Evolutionary conservation across 1,140 invertebrate genomes (phyloP).

Genomic region (Lethocerus indicus): DNA sequence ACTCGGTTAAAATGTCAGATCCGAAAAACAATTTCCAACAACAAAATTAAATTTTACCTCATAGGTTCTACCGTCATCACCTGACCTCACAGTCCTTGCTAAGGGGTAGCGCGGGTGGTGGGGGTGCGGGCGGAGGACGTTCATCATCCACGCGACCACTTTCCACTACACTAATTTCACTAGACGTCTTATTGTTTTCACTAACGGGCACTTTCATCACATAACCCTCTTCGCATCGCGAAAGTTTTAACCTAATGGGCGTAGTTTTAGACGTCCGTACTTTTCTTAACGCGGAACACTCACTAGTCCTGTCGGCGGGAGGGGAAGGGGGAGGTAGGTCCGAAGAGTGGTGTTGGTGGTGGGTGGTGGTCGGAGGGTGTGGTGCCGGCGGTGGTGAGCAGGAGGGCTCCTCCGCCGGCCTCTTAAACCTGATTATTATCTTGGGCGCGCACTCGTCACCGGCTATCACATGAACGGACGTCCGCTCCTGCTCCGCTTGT

Average conservation of each 20-base stretch:
- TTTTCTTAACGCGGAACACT: constrained; percentile 28
- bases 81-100: constrained; percentile 72
- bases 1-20: constrained; percentile 9
- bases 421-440: constrained; percentile 43
- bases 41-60: constrained; percentile 10
- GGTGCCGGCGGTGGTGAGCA: constrained; percentile 1
- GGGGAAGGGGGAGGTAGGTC: constrained; percentile 8
- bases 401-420: constrained; percentile 19
- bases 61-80: constrained; percentile 30
- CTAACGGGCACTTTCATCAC: constrained; percentile 27
- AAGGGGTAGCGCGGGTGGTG: constrained; percentile 33
- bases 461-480: constrained; percentile 20
- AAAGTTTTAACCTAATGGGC: constrained; percentile 65
- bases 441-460: constrained; percentile 42
- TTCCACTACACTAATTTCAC: constrained; percentile 8
- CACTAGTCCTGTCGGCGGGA: constrained; percentile 14
- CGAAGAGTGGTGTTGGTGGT: no score
- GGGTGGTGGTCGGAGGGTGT: no score
- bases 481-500: constrained; percentile 12
- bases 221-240: constrained; percentile 54
- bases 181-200: constrained; percentile 10
- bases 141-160: not conserved
- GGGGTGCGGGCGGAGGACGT: constrained; percentile 4
- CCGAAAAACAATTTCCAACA: constrained; percentile 12
- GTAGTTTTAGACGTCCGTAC: constrained; percentile 46